These are phyloP conservation scores for Lophotis ruficrista DNA, from an alignment of 2,113 vertebrate genomes.

Conservation along the genomic window DNA sequence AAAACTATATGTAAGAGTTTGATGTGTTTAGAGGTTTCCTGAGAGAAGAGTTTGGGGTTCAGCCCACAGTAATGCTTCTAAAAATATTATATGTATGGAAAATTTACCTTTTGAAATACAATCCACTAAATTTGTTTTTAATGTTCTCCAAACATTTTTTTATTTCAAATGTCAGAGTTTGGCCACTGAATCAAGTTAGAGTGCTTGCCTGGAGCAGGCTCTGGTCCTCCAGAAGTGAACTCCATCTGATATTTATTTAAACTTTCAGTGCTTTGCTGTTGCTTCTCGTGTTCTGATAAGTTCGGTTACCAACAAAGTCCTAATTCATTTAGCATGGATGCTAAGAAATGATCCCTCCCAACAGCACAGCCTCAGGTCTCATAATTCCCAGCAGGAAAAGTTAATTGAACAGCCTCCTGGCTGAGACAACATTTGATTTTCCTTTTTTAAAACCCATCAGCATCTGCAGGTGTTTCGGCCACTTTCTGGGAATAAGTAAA, in stretches of 20 bases:
- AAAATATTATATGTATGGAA: accelerated
- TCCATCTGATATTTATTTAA: not conserved
- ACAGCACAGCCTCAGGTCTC: not conserved
- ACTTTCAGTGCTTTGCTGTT: not conserved
- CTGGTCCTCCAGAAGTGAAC: not conserved
- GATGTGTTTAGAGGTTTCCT: not conserved
- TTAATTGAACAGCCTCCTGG: slow-evolving; percentile 24
- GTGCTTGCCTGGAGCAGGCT: not conserved
- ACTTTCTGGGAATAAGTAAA: not conserved
- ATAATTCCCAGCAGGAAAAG: slow-evolving; percentile 29
- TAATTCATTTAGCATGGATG: slow-evolving; percentile 10
- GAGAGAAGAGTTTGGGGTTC: not conserved
- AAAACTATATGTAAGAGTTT: not conserved
- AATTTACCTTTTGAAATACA: not conserved
- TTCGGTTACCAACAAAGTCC: not conserved
- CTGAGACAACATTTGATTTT: slow-evolving; percentile 36
- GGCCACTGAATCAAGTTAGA: accelerated
- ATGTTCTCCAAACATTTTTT: not conserved
- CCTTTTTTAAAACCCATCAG: not conserved
- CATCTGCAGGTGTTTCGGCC: not conserved
- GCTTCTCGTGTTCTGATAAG: not conserved
- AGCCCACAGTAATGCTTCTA: not conserved
- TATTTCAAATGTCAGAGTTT: not conserved
- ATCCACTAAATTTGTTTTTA: not conserved
- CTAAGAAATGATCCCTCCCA: not conserved